A percentile compares a stretch with the other conserved stretches of the same genome.
Evolutionary conservation across 2,113 vertebrate species (phyloP).

Genomic region (Platichthys flesus): DNA sequence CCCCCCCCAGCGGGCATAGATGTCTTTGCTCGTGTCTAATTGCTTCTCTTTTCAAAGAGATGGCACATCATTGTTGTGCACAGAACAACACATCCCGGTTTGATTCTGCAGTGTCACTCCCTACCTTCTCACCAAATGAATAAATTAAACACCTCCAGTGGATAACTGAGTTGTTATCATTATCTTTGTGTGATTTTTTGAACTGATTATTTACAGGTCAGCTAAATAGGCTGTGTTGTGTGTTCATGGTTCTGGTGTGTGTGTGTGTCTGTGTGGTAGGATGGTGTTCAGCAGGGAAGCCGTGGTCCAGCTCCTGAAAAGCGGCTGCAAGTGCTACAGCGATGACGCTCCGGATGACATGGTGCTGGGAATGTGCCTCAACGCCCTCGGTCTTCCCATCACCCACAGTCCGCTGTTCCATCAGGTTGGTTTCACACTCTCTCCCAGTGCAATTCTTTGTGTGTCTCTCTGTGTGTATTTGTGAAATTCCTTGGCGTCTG

Average conservation of each 20-base stretch:
- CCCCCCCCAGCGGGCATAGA: slow-evolving; percentile 1
- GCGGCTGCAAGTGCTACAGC: slow-evolving; percentile 94
- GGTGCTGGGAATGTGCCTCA: slow-evolving; percentile 98
- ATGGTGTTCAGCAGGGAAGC: slow-evolving; percentile 96
- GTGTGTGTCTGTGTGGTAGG: slow-evolving; percentile 69
- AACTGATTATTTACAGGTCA: neutral
- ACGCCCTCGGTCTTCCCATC: slow-evolving; percentile 89
- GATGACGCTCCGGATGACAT: slow-evolving; percentile 95
- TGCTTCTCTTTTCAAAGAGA: slow-evolving; percentile 36
- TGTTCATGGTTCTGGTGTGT: slow-evolving; percentile 1
- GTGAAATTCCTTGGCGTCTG: neutral
- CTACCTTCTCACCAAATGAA: slow-evolving; percentile 4
- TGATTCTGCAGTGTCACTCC: slow-evolving; percentile 17
- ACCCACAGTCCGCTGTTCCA: slow-evolving; percentile 97
- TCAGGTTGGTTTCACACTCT: slow-evolving; percentile 76
- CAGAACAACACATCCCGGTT: neutral
- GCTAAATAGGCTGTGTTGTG: neutral
- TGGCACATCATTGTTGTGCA: slow-evolving; percentile 33
- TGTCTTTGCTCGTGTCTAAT: slow-evolving; percentile 38
- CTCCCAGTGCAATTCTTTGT: neutral
- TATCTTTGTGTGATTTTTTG: neutral
- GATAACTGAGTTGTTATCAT: neutral
- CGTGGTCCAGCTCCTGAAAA: slow-evolving; percentile 86
- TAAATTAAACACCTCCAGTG: neutral
- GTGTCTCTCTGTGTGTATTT: neutral